Base-by-base conservation (phyloP, 2,113 vertebrate genomes). In the Amblyornis subalaris region DNA sequence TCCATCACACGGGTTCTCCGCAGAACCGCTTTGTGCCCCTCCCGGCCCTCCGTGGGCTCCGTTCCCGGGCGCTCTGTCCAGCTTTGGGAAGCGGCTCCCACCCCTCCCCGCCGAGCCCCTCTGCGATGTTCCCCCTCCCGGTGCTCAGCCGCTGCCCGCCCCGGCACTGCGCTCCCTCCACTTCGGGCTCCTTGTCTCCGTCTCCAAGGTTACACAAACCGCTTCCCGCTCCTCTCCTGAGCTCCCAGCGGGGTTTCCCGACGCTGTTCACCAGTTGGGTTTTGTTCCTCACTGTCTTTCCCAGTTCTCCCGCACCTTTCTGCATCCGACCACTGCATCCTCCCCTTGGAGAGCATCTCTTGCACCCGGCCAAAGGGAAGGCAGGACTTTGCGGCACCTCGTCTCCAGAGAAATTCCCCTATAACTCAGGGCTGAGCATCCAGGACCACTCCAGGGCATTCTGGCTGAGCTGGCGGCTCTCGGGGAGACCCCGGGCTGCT, bases 151-250 rank as follows among this genome's bases (percentile, higher is more conserved):
- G 5, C 44, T 16, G 73, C 73, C 58, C 65, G 12, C 57, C 74
- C 86, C 10, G 5, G 38, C 35, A 2, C 89, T 0, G n/a, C 7
- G 4, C 45, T 90, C 69, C 31, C 54, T 17, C 42, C 3, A 2
- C 51, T 57, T 13, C 3, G 7, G 62, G 66, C 85, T 96, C 88
- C 69, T 84, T 1, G 51, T 22, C 92, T 94, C 55, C 8, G 67
- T 97, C 96, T 97, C 98, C 97, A 96, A 95, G 97, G 97, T 97
- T 97, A 97, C 96, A 28, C 31, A 5, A 80, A 19, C 7, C 9
- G 29, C 84, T 93, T 84, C 73, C 84, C 51, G 42, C 89, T 81
- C 25, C 35, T 51, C 69, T 79, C 88, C 85, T 2, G 47, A 77
- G 81, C 51, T 90, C 81, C 89, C 80, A 24, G 53, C 10, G 50